Evolutionary conservation across 2,888 invertebrate genomes (phyloP), one percentile per base, ranked within the genome.

Genomic region (Melanophora roralis): DNA sequence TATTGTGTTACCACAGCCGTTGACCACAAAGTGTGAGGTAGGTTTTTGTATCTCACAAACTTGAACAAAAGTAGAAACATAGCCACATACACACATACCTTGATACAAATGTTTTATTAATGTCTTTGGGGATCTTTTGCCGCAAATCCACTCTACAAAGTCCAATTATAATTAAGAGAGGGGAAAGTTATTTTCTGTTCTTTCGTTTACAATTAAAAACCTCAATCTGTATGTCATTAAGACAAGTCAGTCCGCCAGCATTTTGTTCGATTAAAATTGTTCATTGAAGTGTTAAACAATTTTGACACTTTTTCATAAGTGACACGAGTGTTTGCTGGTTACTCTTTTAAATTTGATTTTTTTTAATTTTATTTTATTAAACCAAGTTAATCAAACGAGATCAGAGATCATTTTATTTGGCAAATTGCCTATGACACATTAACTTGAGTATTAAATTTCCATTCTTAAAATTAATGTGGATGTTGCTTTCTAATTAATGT

Each of bases 271-370:
- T 53, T 55, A 43, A 74, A 69, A 53, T 73, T 73, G 81, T 47
- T 67, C 75, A 77, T 64, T 75, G 79, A 77, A 72, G 78, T 78
- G 82, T 79, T 77, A 82, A 82, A 81, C 74, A 82, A 72, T 77
- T 82, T 77, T 82, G 82, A 81, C 82, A 82, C 82, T 81, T 81
- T 81, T 76, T 9, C 65, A 68, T 79, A 82, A 82, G 76, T 82
- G 82, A 78, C 78, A 74, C 74, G 71, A 76, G 75, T 72, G 51
- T 57, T 32, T 19, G 64, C 9, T 19, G 23, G 19, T 27, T 45
- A n/a, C 60, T 78, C 45, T 53, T 53, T 32, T 64, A 38, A 45
- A 27, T 12, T 27, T 27, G 8, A n/a, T 6, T 59, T 74, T 62
- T 38, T 51, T 71, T 16, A 34, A 49, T 49, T 32, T n/a, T 57